Percentiles rank a stretch among this genome's conserved stretches.
phyloP scores from a whole-genome alignment of 2,113 vertebrate species.

The Hippocampus comes region DNA sequence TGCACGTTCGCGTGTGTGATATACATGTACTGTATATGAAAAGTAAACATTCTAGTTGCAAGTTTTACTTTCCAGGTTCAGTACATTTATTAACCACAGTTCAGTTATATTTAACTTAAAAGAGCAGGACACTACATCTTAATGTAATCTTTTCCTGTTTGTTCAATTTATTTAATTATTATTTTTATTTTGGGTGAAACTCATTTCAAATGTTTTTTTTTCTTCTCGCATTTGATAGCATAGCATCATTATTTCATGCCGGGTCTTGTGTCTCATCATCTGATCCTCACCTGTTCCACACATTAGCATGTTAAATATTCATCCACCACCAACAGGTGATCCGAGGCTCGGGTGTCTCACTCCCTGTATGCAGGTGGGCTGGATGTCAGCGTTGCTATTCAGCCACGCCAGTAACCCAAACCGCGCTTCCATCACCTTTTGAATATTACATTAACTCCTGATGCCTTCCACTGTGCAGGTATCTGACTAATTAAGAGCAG shows the following conservation, averaged over 20 bases:
- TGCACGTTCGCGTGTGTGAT: no score
- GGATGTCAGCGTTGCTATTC: slow-evolving; percentile 65
- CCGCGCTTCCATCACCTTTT: slow-evolving; percentile 55
- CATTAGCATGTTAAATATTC: slow-evolving; percentile 79
- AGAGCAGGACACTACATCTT: no score
- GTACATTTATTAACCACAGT: no score
- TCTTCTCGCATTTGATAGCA: background rate
- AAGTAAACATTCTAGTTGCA: no score
- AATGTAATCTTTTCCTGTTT: no score
- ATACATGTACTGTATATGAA: no score
- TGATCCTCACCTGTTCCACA: slow-evolving; percentile 65
- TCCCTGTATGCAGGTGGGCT: slow-evolving; percentile 24
- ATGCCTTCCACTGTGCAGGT: slow-evolving; percentile 45
- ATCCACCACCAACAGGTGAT: slow-evolving; percentile 62
- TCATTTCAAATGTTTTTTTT: background rate
- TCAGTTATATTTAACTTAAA: no score
- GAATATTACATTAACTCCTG: slow-evolving; percentile 69
- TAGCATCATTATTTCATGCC: slow-evolving; percentile 50
- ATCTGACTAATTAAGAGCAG: slow-evolving; percentile 82
- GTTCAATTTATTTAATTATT: background rate
- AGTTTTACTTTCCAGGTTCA: no score
- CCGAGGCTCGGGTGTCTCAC: slow-evolving; percentile 58
- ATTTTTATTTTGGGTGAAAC: no score
- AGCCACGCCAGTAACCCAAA: slow-evolving; percentile 66
- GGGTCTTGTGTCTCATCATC: slow-evolving; percentile 45